Evolutionary conservation across 2,113 vertebrate species (phyloP), one percentile per base, ranked within the genome.

Genomic region (Natator depressus): DNA sequence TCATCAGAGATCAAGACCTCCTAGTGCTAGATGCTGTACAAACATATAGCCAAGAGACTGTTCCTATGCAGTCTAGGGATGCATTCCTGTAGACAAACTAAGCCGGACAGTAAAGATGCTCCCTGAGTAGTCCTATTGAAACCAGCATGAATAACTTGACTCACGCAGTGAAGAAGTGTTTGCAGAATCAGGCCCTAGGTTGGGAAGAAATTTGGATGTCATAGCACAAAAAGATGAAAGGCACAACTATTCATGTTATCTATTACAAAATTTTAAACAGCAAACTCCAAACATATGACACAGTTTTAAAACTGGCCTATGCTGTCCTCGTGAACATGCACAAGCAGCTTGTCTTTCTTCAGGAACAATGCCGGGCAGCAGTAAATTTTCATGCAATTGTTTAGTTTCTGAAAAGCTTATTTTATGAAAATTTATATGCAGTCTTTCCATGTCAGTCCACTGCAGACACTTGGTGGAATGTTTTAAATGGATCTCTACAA

Each of bases 401-500:
- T 78, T 25, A 14, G 1, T 5, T 2, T 24, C 9, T 31, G 27
- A 85, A 75, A 86, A 84, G 38, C 4, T 51, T 51, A 0, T 1
- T 88, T 59, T 1, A 19, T 38, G 65, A 69, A 51, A 91, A 59
- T 31, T 2, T 3, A 1, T 79, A 88, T 54, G 1, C 29, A 91
- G 6, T 49, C 50, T 89, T 82, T 42, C 50, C n/a, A 1, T 90
- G 80, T 94, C 46, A 78, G 38, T 80, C 19, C 59, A 55, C 4
- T 38, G 42, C 42, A 69, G 94, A 2, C 0, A 0, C 7, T 59
- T 25, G 2, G 46, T 25, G 86, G 91, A 86, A 50, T 35, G 2
- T 72, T 96, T 95, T 31, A 59, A 91, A 89, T 91, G 84, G 5
- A 3, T 12, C 0, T 62, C n/a, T 87, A 49, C 29, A 31, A 84